Conservation (phyloP, 2,888 invertebrate species). For the Erynnis tages region DNA sequence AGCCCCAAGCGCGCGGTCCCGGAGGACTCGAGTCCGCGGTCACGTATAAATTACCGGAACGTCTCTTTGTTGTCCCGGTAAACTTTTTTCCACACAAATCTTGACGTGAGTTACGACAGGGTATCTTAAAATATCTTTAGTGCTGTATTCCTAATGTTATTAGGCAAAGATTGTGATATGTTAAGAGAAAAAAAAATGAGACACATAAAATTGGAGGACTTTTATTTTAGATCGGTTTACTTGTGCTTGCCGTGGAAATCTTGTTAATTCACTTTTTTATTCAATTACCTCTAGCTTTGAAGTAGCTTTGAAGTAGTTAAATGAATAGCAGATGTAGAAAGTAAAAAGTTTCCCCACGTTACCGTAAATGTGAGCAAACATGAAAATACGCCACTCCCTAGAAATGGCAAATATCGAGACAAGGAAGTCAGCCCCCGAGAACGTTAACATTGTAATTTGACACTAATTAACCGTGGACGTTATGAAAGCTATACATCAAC, state of each 20-base stretch:
- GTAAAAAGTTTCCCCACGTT: too few relatives aligned
- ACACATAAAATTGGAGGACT: too few relatives aligned
- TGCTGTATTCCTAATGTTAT: too few relatives aligned
- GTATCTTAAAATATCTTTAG: slow-evolving; percentile 1
- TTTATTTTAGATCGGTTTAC: too few relatives aligned
- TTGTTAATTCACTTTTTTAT: too few relatives aligned
- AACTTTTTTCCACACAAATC: slow-evolving; percentile 75
- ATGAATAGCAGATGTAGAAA: too few relatives aligned
- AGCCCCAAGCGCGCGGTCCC: slow-evolving; percentile 53
- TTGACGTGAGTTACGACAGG: slow-evolving; percentile 71
- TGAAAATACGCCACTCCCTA: slow-evolving; percentile 8
- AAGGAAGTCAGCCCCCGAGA: slow-evolving; percentile 39
- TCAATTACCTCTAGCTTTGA: too few relatives aligned
- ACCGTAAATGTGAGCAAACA: background rate
- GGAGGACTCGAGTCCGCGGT: slow-evolving; percentile 56
- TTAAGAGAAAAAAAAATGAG: too few relatives aligned
- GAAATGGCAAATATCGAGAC: slow-evolving; percentile 18
- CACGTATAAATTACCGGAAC: slow-evolving; percentile 78
- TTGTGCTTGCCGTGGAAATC: too few relatives aligned
- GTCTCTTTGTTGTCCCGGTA: slow-evolving; percentile 70
- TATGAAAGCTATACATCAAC: slow-evolving; percentile 74
- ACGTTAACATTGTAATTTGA: slow-evolving; percentile 70
- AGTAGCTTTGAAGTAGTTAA: too few relatives aligned
- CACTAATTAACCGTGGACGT: slow-evolving; percentile 71
- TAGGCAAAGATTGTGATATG: too few relatives aligned